Evolutionary conservation across 2,888 invertebrate genomes (phyloP).

Genomic region (Drosophila koepferae): DNA sequence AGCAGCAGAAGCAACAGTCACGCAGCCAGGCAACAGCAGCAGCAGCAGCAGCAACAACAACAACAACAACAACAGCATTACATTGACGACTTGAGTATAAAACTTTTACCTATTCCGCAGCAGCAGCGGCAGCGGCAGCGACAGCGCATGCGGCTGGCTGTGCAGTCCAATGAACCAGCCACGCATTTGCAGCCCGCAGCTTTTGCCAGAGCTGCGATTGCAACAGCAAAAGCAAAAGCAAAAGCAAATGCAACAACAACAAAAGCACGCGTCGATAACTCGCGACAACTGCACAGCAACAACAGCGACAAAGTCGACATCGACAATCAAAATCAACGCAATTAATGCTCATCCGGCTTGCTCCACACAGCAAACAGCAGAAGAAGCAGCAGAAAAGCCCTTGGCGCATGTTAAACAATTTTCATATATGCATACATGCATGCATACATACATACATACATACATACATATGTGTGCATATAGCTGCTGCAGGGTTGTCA

Average conservation of each 20-base stretch:
- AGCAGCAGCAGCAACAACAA: slow-evolving; percentile 18
- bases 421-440: background rate
- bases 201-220: slow-evolving; percentile 70
- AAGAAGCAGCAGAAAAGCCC: slow-evolving; percentile 27
- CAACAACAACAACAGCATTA: slow-evolving; percentile 56
- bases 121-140: slow-evolving; percentile 33
- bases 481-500: slow-evolving; percentile 36
- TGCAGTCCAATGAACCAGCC: slow-evolving; percentile 79
- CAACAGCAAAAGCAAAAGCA: slow-evolving; percentile 40
- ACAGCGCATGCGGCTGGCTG: slow-evolving; percentile 26
- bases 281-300: slow-evolving; percentile 64
- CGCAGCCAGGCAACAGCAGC: slow-evolving; percentile 54
- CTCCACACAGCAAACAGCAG: slow-evolving; percentile 8
- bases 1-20: slow-evolving; percentile 57
- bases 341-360: slow-evolving; percentile 81
- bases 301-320: slow-evolving; percentile 50
- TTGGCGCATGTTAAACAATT: slow-evolving; percentile 30
- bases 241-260: slow-evolving; percentile 26
- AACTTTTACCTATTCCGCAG: slow-evolving; percentile 80
- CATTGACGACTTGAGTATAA: slow-evolving; percentile 74
- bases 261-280: slow-evolving; percentile 64
- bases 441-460: background rate
- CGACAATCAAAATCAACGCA: slow-evolving; percentile 79
- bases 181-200: slow-evolving; percentile 74
- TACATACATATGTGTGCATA: too few relatives aligned